Base-by-base conservation (phyloP, 2,797 vertebrate species). In the Enteromius viviparus region DNA sequence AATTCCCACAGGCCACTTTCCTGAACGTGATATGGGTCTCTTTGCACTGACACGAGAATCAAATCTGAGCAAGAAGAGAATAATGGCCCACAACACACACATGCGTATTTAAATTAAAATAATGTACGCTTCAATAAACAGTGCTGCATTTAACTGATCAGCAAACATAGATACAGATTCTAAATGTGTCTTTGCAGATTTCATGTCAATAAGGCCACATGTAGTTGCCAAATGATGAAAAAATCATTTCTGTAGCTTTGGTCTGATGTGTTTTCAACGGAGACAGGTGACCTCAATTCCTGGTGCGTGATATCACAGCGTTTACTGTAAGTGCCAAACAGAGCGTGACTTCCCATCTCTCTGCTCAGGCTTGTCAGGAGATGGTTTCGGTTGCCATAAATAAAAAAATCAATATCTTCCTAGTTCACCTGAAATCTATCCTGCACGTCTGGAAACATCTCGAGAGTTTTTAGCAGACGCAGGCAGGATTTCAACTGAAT, bases 321-420 rank as follows among this genome's bases (percentile, higher is more conserved):
- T 85, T 70, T 82, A 37, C 80, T 82, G 87, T 87, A 86, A 87
- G 86, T 89, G 90, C 89, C 90, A 91, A 91, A 90, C 34, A 7
- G 4, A 78, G 82, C 26, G 12, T 53, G 40, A 70, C 80, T 78
- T n/a, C 37, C 79, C 80, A 60, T 85, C 51, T 85, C 83, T 85
- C 83, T 87, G 68, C 68, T 82, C 76, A 77, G 26, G 75, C 70
- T 78, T 69, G 84, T 76, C 88, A 82, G 89, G 84, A 83, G 81
- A 77, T 68, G 82, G 83, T 84, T 90, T 87, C 49, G 87, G 79
- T 88, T 91, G 92, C 91, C 91, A 90, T 89, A 87, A 82, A 75
- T 34, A 5, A 74, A 53, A 84, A 26, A 26, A 26, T 80, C 10
- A 2, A 58, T 45, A 65, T 71, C 75, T 91, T 87, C 87, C 88